Evolutionary conservation across 2,113 vertebrate species (phyloP), one percentile per base, ranked within the genome.

Genomic region (Upupa epops): DNA sequence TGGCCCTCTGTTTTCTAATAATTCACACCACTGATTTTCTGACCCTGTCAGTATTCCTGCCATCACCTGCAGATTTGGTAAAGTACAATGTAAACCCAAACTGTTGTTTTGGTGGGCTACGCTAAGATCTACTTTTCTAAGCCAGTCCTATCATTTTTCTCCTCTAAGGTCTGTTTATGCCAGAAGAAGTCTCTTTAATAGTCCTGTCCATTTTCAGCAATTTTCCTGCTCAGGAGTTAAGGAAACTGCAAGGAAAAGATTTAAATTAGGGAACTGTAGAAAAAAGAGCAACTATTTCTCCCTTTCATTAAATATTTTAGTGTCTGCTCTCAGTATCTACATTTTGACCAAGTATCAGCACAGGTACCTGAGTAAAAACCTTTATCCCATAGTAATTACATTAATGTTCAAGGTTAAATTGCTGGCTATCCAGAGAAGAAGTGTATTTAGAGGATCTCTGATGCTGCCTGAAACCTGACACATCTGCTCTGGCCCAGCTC

Each of bases 151-250:
- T 48, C 32, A 52, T 29, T 84, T 45, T 65, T 76, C 65, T 93
- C 83, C 91, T 94, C 9, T 5, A 34, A 92, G 48, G 74, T 21
- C 70, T 9, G 8, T 86, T 95, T 81, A 63, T 71, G 32, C 32
- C 88, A 78, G 26, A 66, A 60, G 91, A 89, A 90, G 74, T 93
- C 83, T 88, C 63, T 88, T 90, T 92, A 90, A 95, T 77, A 89
- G 58, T 68, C 85, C 34, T 81, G 86, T 78, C 82, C 69, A 60
- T 76, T 95, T 94, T 72, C 82, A 74, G 72, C 46, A n/a, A 52
- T 92, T 86, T 91, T 74, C 70, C 64, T 37, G 8, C 68, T 89
- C 25, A 11, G 55, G 51, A 82, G 46, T 52, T 59, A 40, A 73
- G 73, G 48, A 94, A 90, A 86, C 40, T 11, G 42, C 81, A 70